Base-by-base conservation (phyloP, 2,797 vertebrate genomes). In the Macropodus opercularis region DNA sequence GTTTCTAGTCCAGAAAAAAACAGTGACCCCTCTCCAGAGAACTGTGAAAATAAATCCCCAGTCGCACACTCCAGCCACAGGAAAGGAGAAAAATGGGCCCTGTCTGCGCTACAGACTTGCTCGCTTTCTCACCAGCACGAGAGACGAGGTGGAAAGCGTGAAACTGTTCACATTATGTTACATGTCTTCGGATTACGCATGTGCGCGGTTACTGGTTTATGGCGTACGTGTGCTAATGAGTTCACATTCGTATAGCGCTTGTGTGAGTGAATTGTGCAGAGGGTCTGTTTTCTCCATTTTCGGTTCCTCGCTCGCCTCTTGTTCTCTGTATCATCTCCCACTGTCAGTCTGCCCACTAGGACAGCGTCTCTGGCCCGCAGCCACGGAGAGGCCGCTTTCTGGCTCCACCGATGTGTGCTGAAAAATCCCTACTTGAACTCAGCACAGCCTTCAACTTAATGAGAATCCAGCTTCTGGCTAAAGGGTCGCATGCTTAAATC, bases 1-100 rank as follows among this genome's bases (percentile, higher is more conserved):
- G 86, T 85, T 91, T 91, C 76, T 86, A 83, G 90, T 90, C 89
- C 80, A 85, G 69, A 76, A 81, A 76, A 81, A 89, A 91, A 81
- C 68, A 81, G 56, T 83, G 80, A 86, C 75, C 82, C 85, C 78
- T 85, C 87, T 84, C 68, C 40, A 41, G 69, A 87, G 85, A 84
- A 62, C 75, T 85, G 87, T 54, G 66, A 85, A 89, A 88, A 90
- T 85, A 90, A 91, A 91, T 89, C 84, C 79, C 77, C 63, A 81
- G 81, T 81, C 77, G 85, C 77, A 85, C 73, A 80, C 67, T 75
- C 75, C 36, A 44, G 84, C 82, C 63, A 61, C 84, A 86, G 78
- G 80, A 84, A 88, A 73, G 17, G 79, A 83, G 85, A 86, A 83
- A 82, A 80, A 82, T 62, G 81, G 75, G 72, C 54, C 72, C 75